These are phyloP conservation scores for Morelia viridis DNA, from an alignment of 2,797 vertebrate genomes.

Conservation along the genomic window DNA sequence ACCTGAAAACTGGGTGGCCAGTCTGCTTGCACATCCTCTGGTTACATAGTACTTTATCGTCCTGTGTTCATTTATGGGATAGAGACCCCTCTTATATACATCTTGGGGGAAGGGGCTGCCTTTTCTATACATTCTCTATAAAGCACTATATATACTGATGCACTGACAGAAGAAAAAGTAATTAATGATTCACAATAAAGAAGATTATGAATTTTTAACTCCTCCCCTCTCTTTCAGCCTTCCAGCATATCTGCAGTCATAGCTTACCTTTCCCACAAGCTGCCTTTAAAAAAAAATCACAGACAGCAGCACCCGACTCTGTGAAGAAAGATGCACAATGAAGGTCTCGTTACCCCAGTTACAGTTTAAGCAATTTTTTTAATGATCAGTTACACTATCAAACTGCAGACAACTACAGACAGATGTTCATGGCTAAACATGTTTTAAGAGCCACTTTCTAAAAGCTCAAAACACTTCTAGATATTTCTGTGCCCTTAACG, in stretches of 20 bases:
- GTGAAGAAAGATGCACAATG: constrained; percentile 39
- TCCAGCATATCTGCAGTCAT: fast-evolving
- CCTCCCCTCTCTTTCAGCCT: not conserved
- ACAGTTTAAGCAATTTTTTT: not conserved
- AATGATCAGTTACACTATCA: not conserved
- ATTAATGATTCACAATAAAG: not conserved
- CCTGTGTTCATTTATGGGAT: not conserved
- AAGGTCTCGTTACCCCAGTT: fast-evolving
- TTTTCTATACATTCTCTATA: not conserved
- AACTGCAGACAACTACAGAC: not conserved
- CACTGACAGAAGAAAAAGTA: not conserved
- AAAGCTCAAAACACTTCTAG: not conserved
- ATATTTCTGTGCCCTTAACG: not conserved
- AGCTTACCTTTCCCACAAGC: constrained; percentile 93
- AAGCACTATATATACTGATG: not conserved
- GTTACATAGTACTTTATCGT: not conserved
- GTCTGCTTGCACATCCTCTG: not conserved
- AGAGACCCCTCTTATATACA: not conserved
- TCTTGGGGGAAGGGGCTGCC: no score
- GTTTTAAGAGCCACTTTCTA: not conserved
- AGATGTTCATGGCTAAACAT: not conserved
- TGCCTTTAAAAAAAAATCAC: constrained; percentile 95
- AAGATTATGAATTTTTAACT: not conserved
- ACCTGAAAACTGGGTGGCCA: not conserved
- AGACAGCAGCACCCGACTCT: constrained; percentile 97